Evolutionary conservation across 2,113 vertebrate genomes (phyloP), one percentile per base, ranked within the genome.

Genomic region (Pandion haliaetus): DNA sequence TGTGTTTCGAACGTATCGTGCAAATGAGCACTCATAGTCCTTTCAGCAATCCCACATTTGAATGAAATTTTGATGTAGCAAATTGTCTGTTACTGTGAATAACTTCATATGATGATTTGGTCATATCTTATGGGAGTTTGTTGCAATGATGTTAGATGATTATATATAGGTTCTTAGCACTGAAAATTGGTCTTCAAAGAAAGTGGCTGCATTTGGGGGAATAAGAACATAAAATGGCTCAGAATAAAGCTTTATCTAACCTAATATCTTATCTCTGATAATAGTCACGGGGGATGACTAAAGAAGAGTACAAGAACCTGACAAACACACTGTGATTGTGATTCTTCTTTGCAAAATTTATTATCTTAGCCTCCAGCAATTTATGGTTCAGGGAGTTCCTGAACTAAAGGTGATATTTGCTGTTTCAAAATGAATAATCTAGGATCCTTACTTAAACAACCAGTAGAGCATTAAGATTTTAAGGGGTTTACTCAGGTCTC

Each of bases 331-430:
- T 85, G 80, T 86, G 89, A 89, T 79, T 87, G 49, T 86, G 83
- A 78, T 94, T 81, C 57, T 86, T 85, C 86, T 82, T 94, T 91
- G 89, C 78, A 93, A 96, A 96, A 94, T 93, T 90, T 90, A 82
- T 91, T 85, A 69, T 72, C 62, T 90, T 89, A 66, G 92, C 96
- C 96, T 96, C 54, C n/a, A 77, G 95, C 93, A 96, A 77, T 85
- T 90, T 91, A 88, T 65, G 70, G 78, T 93, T 94, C 83, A 84
- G 91, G 72, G 91, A 97, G n/a, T 86, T 78, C n/a, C 81, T 92
- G 81, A 88, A 89, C 63, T 81, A 89, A 78, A 95, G 91, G 91
- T 89, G 86, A 36, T 95, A 86, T 81, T 95, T 91, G 61, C 55
- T 86, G 55, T 86, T 93, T 86, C 82, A 82, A 94, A 93, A 54